Evolutionary conservation across 1,140 invertebrate genomes (phyloP).

Genomic region (Lepidurus arcticus): DNA sequence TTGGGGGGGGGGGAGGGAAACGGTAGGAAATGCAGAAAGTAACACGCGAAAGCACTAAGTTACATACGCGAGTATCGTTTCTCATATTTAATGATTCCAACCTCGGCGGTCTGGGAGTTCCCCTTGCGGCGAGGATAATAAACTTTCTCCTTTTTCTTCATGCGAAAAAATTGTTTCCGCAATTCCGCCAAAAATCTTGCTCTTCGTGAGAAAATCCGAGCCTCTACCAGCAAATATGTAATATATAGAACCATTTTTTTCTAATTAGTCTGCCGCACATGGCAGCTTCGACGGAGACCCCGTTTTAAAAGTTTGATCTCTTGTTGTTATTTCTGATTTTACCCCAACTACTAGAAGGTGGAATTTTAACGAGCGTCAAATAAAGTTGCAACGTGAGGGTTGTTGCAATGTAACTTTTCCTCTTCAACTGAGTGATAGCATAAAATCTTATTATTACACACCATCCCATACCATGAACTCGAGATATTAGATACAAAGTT

Average conservation of each 20-base stretch:
- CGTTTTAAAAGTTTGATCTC: slow-evolving; percentile 12
- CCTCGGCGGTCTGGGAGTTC: background rate
- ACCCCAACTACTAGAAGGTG: too few relatives aligned
- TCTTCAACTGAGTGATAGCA: too few relatives aligned
- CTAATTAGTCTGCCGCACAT: background rate
- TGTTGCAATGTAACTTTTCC: too few relatives aligned
- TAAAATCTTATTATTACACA: background rate
- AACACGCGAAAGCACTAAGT: background rate
- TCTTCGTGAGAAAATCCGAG: background rate
- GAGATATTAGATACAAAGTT: slow-evolving; percentile 9
- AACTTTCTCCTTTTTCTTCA: background rate
- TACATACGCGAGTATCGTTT: background rate
- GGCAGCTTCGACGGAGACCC: background rate
- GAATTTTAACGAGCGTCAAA: too few relatives aligned
- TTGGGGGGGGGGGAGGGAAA: background rate
- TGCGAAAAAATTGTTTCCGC: background rate
- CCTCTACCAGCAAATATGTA: background rate
- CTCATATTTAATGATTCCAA: background rate
- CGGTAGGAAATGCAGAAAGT: background rate
- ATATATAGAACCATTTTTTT: background rate
- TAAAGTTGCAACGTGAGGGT: too few relatives aligned
- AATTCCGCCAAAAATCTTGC: background rate
- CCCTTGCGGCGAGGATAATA: background rate
- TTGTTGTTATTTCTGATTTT: background rate
- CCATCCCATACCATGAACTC: background rate